Percentiles rank a stretch among this genome's conserved stretches.
phyloP scores from a whole-genome alignment of 2,113 vertebrate genomes.

The Gallinago media region DNA sequence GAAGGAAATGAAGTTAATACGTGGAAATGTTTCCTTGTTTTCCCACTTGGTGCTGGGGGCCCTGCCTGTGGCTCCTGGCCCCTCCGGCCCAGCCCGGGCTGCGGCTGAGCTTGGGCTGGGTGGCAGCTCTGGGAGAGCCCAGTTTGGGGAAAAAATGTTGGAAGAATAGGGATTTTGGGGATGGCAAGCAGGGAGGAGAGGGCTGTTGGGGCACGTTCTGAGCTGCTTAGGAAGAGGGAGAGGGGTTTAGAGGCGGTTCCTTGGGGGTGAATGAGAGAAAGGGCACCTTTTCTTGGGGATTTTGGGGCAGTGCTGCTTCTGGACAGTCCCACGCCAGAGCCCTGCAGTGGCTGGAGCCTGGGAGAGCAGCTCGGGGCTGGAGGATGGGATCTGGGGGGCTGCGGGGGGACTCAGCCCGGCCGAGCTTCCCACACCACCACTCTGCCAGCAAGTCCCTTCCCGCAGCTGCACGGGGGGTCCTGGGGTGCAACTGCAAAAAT shows the following conservation, averaged over 20 bases:
- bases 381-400: not conserved
- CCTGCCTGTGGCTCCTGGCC: not conserved
- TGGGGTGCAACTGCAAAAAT: not conserved
- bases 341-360: not conserved
- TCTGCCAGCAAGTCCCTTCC: not conserved
- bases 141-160: not conserved
- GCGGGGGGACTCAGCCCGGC: not conserved
- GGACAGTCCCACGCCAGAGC: fast-evolving
- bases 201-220: not conserved
- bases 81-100: not conserved
- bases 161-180: not conserved
- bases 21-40: conserved; percentile 57
- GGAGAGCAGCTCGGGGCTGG: not conserved
- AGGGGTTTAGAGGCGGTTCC: not conserved
- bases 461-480: fast-evolving
- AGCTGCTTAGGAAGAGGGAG: not conserved
- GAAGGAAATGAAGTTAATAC: conserved; percentile 57
- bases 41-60: not conserved
- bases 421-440: not conserved
- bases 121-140: not conserved
- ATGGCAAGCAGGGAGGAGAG: not conserved
- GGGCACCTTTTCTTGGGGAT: not conserved
- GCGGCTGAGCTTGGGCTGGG: not conserved
- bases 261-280: not conserved
- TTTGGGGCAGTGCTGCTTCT: not conserved